Conservation (phyloP, 2,888 invertebrate genomes). For the Mesopsocus fuscifrons region DNA sequence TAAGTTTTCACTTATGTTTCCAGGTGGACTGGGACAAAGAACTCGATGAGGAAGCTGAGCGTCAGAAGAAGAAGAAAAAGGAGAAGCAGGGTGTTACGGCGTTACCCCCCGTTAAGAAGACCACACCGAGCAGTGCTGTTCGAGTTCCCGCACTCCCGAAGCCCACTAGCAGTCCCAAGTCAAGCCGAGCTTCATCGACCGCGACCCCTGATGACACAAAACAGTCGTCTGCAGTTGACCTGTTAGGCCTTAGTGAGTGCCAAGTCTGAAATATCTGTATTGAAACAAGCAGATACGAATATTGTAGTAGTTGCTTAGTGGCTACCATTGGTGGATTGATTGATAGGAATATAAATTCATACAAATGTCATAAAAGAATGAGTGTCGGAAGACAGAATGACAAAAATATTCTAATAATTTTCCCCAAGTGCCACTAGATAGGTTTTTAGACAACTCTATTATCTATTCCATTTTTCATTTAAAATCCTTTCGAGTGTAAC, state of each 20-base stretch:
- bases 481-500: too few species aligned
- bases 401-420: too few species aligned
- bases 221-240: conserved; percentile 28
- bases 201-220: conserved; percentile 21
- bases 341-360: too few species aligned
- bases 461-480: too few species aligned
- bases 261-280: not conserved
- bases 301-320: too few species aligned
- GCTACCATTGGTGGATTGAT: too few species aligned
- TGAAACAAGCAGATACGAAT: too few species aligned
- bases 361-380: too few species aligned
- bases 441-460: too few species aligned
- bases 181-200: conserved; percentile 24
- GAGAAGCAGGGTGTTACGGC: conserved; percentile 27
- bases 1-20: too few species aligned
- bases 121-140: conserved; percentile 18
- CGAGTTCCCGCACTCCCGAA: conserved; percentile 37
- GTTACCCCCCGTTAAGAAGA: conserved; percentile 10
- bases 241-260: conserved; percentile 29
- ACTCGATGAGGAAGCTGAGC: conserved; percentile 69
- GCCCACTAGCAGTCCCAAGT: conserved; percentile 33
- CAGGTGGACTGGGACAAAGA: conserved; percentile 59
- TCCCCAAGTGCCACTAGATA: too few species aligned
- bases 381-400: too few species aligned
- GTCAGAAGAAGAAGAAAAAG: conserved; percentile 68